Evolutionary conservation across 64 coral and sea anemone species (phyloP).

Genomic region (Pocillopora damicornis): DNA sequence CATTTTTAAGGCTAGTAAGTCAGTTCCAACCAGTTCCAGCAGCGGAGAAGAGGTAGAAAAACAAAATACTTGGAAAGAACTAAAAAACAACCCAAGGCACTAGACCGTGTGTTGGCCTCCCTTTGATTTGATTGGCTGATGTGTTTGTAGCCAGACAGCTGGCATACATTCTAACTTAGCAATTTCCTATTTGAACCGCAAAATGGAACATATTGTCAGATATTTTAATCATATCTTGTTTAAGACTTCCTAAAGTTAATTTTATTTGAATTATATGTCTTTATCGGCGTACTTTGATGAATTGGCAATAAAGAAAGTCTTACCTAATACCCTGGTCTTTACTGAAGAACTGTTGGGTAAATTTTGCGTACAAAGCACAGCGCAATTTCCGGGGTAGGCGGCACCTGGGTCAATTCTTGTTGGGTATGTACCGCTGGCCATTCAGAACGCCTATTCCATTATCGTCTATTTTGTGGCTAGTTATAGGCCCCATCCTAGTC

Average conservation of each 20-base stretch:
- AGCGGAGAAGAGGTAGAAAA: too few relatives aligned
- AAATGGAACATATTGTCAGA: not conserved
- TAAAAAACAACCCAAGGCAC: not conserved
- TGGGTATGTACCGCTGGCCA: too few relatives aligned
- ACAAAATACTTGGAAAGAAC: not conserved
- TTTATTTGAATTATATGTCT: not conserved
- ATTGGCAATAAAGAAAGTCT: not conserved
- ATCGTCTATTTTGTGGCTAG: too few relatives aligned
- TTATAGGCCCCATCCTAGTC: too few relatives aligned
- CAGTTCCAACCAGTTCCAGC: too few relatives aligned
- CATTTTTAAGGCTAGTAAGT: too few relatives aligned
- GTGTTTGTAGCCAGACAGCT: not conserved
- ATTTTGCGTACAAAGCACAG: too few relatives aligned
- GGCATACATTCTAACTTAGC: not conserved
- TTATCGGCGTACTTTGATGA: not conserved
- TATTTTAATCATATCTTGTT: not conserved
- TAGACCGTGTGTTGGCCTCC: not conserved
- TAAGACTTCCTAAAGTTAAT: not conserved
- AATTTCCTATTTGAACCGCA: not conserved
- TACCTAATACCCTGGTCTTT: too few relatives aligned
- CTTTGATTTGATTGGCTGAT: not conserved
- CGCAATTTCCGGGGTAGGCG: too few relatives aligned
- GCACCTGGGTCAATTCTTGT: too few relatives aligned
- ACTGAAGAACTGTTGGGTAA: too few relatives aligned
- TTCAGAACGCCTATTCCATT: too few relatives aligned